Evolutionary conservation across 2,797 vertebrate genomes (phyloP).

Genomic region (Pangasius mekongensis): DNA sequence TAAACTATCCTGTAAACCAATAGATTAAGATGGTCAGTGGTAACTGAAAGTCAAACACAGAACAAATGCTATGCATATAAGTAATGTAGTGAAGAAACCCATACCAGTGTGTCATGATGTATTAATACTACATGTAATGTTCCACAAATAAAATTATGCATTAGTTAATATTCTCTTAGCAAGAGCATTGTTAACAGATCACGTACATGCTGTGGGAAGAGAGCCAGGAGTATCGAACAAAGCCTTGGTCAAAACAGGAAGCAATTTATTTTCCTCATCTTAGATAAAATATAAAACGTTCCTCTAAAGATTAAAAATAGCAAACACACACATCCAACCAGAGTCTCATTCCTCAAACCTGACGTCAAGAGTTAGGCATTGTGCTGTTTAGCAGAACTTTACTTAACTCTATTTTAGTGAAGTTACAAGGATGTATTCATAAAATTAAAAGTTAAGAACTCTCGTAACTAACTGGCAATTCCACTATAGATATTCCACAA

Average conservation of each 20-base stretch:
- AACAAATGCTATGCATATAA: not conserved
- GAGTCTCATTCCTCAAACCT: not conserved
- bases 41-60: not conserved
- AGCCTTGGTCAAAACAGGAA: constrained; percentile 2
- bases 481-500: not conserved
- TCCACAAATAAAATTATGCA: not conserved
- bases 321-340: not conserved
- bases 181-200: constrained; percentile 5
- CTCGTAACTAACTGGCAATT: not conserved
- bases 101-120: not conserved
- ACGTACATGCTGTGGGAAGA: not conserved
- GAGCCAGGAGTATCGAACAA: not conserved
- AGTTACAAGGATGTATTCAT: not conserved
- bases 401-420: not conserved
- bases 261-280: not conserved
- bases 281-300: not conserved
- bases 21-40: not conserved
- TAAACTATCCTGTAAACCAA: not conserved
- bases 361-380: not conserved
- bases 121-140: not conserved
- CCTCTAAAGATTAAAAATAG: constrained; percentile 7
- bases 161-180: not conserved
- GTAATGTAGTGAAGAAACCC: not conserved
- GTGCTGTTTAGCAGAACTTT: not conserved
- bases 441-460: not conserved